Evolutionary conservation across 2,797 vertebrate genomes (phyloP).

Genomic region (Peromyscus melanophrys): DNA sequence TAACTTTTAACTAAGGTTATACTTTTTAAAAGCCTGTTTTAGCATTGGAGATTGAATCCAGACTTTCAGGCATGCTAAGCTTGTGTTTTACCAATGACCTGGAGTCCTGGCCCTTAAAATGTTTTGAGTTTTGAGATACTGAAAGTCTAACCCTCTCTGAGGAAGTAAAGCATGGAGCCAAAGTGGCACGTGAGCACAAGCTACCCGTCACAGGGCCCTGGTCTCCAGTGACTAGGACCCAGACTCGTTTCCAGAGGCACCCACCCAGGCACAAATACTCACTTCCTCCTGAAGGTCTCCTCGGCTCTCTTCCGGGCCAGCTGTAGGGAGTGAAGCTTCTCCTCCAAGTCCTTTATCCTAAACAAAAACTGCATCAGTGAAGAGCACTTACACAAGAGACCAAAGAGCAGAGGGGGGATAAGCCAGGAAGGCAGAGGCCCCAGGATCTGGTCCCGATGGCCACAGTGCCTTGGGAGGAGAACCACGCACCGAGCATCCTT

Average conservation of each 20-base stretch:
- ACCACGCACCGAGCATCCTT: conserved; percentile 88
- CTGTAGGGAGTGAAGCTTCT: conserved; percentile 83
- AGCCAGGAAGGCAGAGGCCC: not conserved
- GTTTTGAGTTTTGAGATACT: not conserved
- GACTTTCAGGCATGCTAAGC: not conserved
- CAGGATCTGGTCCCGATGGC: not conserved
- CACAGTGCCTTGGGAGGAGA: fast-evolving
- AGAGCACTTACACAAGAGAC: not conserved
- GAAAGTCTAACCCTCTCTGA: not conserved
- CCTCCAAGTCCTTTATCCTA: conserved; percentile 91
- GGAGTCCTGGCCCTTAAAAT: not conserved
- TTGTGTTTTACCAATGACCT: not conserved
- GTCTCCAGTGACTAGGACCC: not conserved
- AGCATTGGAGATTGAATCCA: not conserved
- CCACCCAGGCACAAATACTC: conserved; percentile 74
- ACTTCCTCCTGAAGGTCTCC: conserved; percentile 90
- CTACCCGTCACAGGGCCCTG: not conserved
- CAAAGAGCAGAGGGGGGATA: not conserved
- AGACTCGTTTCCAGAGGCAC: not conserved
- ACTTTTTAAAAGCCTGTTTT: not conserved
- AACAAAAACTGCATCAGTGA: conserved; percentile 12
- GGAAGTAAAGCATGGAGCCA: not conserved
- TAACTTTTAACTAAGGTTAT: not conserved
- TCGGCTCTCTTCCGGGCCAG: conserved; percentile 86
- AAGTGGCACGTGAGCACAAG: fast-evolving